Conservation (phyloP, 37 sponge, comb jelly and placozoan genomes). For the Petrosia ficiformis region DNA sequence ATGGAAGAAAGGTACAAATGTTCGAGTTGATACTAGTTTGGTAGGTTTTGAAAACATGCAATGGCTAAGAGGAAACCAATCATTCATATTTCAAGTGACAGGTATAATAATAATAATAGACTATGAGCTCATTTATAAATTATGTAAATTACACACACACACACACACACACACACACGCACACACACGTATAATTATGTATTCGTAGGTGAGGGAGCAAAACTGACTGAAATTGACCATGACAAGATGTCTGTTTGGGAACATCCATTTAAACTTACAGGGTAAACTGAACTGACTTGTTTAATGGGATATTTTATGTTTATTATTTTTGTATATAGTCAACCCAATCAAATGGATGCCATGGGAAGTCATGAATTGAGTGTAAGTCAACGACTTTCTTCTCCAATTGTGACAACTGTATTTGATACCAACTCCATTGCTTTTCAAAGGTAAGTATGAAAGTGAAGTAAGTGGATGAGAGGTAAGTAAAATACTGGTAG, state of each 20-base stretch:
- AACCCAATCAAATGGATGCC: constrained; percentile 28
- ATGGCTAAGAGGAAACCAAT: constrained; percentile 89
- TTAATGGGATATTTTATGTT: too few species aligned
- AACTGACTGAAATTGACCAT: constrained; percentile 69
- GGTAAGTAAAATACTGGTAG: too few species aligned
- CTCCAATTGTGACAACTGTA: constrained; percentile 75
- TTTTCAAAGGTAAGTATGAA: constrained; percentile 56
- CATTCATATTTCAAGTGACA: constrained; percentile 78
- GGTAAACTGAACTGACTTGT: constrained; percentile 10
- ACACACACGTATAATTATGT: background rate
- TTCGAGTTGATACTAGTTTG: constrained; percentile 90
- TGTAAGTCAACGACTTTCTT: constrained; percentile 51
- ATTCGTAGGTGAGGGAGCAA: constrained; percentile 44
- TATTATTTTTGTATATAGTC: too few species aligned
- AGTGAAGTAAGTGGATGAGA: too few species aligned
- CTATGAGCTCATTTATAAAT: background rate
- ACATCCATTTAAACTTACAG: constrained; percentile 31
- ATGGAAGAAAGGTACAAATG: constrained; percentile 97
- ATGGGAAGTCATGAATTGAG: constrained; percentile 55
- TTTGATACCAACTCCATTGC: constrained; percentile 58
- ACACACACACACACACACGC: too few species aligned
- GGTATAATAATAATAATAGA: constrained; percentile 17
- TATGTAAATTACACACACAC: too few species aligned
- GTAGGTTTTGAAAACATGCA: constrained; percentile 79
- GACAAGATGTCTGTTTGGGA: constrained; percentile 56